Evolutionary conservation across 2,888 invertebrate genomes (phyloP), one percentile per base, ranked within the genome.

Genomic region (Cephus nigrinus): DNA sequence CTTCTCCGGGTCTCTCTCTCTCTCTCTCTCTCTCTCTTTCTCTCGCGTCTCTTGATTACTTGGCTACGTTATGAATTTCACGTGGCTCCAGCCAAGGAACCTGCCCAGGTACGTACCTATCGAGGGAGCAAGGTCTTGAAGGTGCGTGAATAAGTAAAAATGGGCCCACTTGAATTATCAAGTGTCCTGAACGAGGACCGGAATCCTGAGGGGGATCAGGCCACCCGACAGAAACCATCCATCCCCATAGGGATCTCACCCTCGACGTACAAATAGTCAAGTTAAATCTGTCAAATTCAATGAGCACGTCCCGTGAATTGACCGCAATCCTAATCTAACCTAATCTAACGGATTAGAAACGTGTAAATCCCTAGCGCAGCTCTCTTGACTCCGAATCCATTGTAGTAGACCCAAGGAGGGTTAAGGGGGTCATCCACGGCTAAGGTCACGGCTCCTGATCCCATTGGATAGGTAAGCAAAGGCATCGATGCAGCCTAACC

Each of bases 361-460:
- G 81, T 74, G 55, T 74, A 78, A 82, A 81, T 84, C 81, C 81
- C 77, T 77, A 79, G 71, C 76, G 80, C 84, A 84, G 86, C 84
- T 86, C 87, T 87, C 88, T 90, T 89, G 89, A 89, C 89, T 89
- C 88, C 87, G 79, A 83, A 83, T 84, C 82, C 83, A 88, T 87
- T 88, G 88, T 86, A 32, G 71, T 23, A 31, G 71, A 71, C 12
- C 55, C 2, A 55, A 55, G 55, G 55, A 55, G 55, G 55, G 55
- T 55, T 5, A 23, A 55, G 55, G 55, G 55, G 55, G 55, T 55
- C 55, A 23, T 55, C 55, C 55, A 55, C 55, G 23, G 23, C 55
- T 55, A 55, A 23, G 55, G 55, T 55, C 55, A 55, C 55, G 55
- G 23, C 1, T 55, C 55, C 23, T 71, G 71, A 71, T 71, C 71